Evolutionary conservation across 2,888 invertebrate species (phyloP), one percentile per base, ranked within the genome.

Genomic region (Drosophila kambysellisi): DNA sequence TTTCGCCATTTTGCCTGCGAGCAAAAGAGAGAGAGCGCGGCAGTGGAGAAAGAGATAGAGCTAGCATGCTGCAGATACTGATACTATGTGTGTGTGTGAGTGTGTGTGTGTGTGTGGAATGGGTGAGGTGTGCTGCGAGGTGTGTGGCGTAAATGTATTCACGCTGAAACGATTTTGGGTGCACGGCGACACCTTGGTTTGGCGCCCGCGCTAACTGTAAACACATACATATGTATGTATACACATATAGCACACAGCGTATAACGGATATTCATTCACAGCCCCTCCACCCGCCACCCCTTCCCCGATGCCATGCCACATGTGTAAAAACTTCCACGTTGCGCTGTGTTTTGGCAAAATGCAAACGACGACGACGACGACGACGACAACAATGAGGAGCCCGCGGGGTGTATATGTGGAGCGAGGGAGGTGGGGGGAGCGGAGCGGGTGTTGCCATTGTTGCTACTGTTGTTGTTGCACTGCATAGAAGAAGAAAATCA

Each of bases 191-290:
- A 86, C 85, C 85, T 89, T 85, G 85, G 85, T 86, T 85, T 86
- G 85, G 85, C 85, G 85, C 90, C 85, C 88, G 85, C 88, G 85
- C 90, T 88, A 82, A 88, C 85, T 88, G 85, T 85, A 86, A 89
- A 82, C 88, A 89, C 80, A 85, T 80, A 89, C 88, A 89, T 84
- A 85, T 70, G 85, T 51, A 56, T 37, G 29, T 54, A 53, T 61
- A 20, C 46, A 20, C 20, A 12, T 20, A 46, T 20, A 20, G 46
- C 46, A 7, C 12, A 46, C 12, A 12, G 15, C 54, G 61, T 65
- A 57, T 58, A n/a, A 41, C 66, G 64, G 50, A 74, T 76, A 76
- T 74, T 76, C 80, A 71, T 37, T 46, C 39, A 33, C 39, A 37
- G 15, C 52, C 8, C 48, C 48, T 3, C 0, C 20, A 11, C 41